Percentiles rank a stretch among this genome's conserved stretches.
Conservation (phyloP, 2,113 vertebrate species). For the Callorhinus ursinus region DNA sequence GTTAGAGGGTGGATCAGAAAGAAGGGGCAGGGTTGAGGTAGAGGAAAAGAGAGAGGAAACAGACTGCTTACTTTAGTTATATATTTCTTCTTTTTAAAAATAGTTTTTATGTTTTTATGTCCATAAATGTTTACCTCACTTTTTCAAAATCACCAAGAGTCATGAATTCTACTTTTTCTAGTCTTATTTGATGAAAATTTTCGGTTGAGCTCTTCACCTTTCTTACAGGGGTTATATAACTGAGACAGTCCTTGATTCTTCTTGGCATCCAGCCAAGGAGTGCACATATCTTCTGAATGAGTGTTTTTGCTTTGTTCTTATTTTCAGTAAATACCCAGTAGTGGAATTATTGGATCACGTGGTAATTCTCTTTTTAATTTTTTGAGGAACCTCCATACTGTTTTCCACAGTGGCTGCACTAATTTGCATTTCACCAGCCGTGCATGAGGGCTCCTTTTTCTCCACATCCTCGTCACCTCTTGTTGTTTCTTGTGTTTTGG, state of each 20-base stretch:
- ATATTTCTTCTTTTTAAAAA: neutral
- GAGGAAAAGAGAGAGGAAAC: neutral
- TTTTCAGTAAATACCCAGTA: neutral
- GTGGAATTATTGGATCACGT: neutral
- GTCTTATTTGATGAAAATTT: neutral
- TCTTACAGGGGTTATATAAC: neutral
- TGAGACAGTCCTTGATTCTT: neutral
- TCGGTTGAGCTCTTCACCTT: neutral
- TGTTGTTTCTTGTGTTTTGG: neutral
- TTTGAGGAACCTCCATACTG: neutral
- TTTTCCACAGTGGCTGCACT: neutral
- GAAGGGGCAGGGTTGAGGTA: neutral
- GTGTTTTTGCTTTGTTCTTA: neutral
- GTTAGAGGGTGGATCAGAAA: neutral
- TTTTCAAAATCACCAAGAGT: conserved; percentile 37
- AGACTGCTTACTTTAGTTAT: neutral
- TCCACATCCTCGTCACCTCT: neutral
- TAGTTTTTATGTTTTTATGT: neutral
- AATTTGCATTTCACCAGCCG: neutral
- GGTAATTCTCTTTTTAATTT: neutral
- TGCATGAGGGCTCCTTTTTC: neutral
- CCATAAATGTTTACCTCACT: neutral
- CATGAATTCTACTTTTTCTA: neutral
- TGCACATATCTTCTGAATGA: neutral
- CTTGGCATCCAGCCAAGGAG: neutral